Evolutionary conservation across 2,113 vertebrate genomes (phyloP).

Genomic region (Nesospiza acunhae): DNA sequence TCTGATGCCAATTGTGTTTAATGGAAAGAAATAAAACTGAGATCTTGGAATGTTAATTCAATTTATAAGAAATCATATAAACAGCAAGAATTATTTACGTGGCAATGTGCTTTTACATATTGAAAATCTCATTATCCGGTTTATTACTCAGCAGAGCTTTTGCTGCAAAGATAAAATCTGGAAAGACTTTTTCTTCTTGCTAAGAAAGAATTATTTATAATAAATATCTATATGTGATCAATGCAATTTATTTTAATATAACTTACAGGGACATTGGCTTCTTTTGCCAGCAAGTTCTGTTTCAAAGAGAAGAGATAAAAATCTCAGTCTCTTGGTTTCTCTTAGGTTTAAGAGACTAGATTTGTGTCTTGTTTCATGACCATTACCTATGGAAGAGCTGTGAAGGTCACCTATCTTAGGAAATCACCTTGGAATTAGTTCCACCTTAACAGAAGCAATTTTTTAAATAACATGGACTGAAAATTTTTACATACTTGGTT

Average conservation of each 20-base stretch:
- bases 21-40: background rate
- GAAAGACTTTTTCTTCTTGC: background rate
- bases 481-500: background rate
- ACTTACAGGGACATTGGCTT: background rate
- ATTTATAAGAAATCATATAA: conserved; percentile 50
- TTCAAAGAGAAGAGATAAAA: background rate
- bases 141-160: conserved; percentile 3
- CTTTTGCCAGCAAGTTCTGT: background rate
- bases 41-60: conserved; percentile 25
- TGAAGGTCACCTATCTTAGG: background rate
- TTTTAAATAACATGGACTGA: background rate
- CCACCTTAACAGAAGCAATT: background rate
- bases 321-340: background rate
- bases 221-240: background rate
- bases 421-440: background rate
- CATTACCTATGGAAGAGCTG: background rate
- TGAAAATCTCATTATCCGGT: conserved; percentile 24
- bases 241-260: background rate
- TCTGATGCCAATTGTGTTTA: conserved; percentile 17
- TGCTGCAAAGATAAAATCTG: background rate
- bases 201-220: background rate
- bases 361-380: background rate
- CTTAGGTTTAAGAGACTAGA: background rate
- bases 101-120: background rate
- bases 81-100: conserved; percentile 62